Base-by-base conservation (phyloP, 2,797 vertebrate genomes). In the Microtus obscurus region DNA sequence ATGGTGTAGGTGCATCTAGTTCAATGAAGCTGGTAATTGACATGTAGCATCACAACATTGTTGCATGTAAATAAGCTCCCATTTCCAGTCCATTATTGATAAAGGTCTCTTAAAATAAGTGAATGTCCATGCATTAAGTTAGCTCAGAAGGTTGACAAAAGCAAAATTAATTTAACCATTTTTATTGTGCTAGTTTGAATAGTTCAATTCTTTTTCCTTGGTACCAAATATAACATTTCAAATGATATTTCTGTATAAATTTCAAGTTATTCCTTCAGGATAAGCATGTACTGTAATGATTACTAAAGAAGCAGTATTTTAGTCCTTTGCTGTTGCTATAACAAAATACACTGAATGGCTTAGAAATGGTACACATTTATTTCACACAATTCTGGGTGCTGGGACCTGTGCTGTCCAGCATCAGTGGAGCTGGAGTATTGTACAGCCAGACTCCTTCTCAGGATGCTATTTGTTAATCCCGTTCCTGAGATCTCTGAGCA, bases 1-100 rank as follows among this genome's bases (percentile, higher is more conserved):
- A 61, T 45, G 40, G 4, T 14, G 27, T 16, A 23, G 56, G 43
- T 63, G 56, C 12, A 48, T 77, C 56, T n/a, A 16, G 59, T 14
- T 23, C 14, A 19, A 9, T 4, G 19, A 65, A 65, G 31, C 16
- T 65, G 59, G 31, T 6, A 77, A 27, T 12, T 61, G 17, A 37
- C 16, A 51, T 45, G 11, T n/a, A 12, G 40, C 34, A 48, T 77
- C 21, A 7, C 4, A n/a, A 34, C 4, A 25, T 25, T 45, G 11
- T 71, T 78, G 3, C 29, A 51, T 80, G 63, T 76, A 87, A 53
- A 51, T 73, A 90, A 25, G n/a, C 48, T 86, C 6, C 7, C 11
- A n/a, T 90, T 95, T 79, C 69, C 69, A 67, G 53, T 80, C 86
- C 78, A 40, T 4, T 65, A 91, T 93, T 91, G 27, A 90, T 45